These are phyloP conservation scores for Eurytoma adleriae DNA, from an alignment of 2,888 invertebrate genomes.

Conservation along the genomic window DNA sequence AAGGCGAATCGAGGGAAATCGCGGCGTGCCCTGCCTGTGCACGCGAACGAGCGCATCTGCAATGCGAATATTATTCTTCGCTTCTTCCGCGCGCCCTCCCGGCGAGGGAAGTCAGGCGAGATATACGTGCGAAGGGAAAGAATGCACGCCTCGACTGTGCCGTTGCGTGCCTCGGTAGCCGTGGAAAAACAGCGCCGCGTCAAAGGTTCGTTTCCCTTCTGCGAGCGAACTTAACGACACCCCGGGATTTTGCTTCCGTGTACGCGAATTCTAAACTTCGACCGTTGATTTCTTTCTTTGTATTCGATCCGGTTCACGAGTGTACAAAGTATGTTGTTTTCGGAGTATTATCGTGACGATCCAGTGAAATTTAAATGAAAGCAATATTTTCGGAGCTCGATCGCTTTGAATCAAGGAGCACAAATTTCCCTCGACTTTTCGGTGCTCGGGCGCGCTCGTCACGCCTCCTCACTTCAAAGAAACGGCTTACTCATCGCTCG, in stretches of 20 bases:
- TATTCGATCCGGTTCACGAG: no score
- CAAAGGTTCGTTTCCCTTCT: not conserved
- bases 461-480: not conserved
- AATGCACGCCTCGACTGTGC: not conserved
- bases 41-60: slow-evolving; percentile 11
- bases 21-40: not conserved
- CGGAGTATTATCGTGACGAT: no score
- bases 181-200: not conserved
- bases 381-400: no score
- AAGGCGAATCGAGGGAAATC: slow-evolving; percentile 18
- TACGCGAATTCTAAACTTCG: no score
- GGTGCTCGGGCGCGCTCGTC: no score
- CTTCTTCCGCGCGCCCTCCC: not conserved
- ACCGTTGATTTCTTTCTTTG: no score
- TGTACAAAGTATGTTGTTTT: no score
- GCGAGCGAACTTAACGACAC: slow-evolving; percentile 10
- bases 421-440: no score
- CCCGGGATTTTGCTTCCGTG: not conserved
- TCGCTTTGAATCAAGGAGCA: no score
- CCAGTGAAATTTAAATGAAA: no score
- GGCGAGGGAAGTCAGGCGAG: slow-evolving; percentile 15
- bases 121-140: not conserved
- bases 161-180: not conserved
- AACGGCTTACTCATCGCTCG: not conserved
- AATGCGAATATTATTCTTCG: slow-evolving; percentile 35